These are phyloP conservation scores for Eulacestoma nigropectus DNA, from an alignment of 2,113 vertebrate species.

Conservation along the genomic window DNA sequence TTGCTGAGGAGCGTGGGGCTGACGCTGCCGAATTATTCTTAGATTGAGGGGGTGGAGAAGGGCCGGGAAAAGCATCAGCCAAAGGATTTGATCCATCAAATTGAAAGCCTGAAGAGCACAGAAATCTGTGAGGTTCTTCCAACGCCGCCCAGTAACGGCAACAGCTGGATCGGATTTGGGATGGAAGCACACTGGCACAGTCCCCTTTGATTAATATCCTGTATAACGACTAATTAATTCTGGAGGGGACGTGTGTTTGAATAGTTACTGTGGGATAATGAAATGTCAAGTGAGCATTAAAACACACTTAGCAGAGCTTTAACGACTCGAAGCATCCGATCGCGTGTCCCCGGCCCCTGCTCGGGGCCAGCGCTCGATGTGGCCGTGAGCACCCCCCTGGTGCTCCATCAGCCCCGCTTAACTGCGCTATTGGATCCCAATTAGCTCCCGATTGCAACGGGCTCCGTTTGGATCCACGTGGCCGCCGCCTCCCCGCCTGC, in stretches of 20 bases:
- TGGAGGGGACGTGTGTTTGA: not conserved
- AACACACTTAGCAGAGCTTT: slow-evolving; percentile 33
- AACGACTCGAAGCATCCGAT: slow-evolving; percentile 19
- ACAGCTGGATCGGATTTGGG: not conserved
- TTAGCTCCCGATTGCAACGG: not conserved
- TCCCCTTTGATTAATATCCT: slow-evolving; percentile 35
- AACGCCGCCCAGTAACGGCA: not conserved
- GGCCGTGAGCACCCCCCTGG: not conserved
- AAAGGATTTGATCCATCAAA: slow-evolving; percentile 27
- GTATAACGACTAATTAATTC: slow-evolving; percentile 44
- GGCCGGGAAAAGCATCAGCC: slow-evolving; percentile 29
- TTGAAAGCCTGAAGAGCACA: not conserved
- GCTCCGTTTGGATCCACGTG: not conserved
- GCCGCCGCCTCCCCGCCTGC: not conserved
- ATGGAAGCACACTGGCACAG: not conserved
- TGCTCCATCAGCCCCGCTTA: not conserved
- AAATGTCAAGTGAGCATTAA: slow-evolving; percentile 55
- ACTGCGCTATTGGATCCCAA: slow-evolving; percentile 7
- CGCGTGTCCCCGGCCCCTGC: not conserved
- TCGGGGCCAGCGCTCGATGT: not conserved
- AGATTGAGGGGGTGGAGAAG: slow-evolving; percentile 50
- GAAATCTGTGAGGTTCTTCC: not conserved
- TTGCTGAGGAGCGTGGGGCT: not conserved
- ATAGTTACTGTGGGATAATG: not conserved
- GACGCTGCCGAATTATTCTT: slow-evolving; percentile 39